Evolutionary conservation across 2,888 invertebrate species (phyloP).

Genomic region (Stenolophus ochropezus): DNA sequence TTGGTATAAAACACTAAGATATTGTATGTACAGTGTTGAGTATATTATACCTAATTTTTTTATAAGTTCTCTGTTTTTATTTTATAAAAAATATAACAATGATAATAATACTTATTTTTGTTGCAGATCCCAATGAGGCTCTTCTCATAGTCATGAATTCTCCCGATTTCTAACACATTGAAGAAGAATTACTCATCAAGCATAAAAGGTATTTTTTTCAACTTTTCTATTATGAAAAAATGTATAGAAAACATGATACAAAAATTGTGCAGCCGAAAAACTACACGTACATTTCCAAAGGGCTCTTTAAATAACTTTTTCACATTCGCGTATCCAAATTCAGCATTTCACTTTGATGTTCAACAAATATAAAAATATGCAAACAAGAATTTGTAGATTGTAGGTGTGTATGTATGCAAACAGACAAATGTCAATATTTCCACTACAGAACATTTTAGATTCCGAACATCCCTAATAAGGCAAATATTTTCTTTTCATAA

Average conservation of each 20-base stretch:
- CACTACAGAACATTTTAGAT: background rate
- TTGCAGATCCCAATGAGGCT: background rate
- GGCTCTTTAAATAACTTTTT: background rate
- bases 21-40: too few species aligned
- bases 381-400: slow-evolving; percentile 7
- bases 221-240: background rate
- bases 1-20: too few species aligned
- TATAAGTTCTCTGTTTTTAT: too few species aligned
- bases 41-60: too few species aligned
- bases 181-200: background rate
- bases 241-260: background rate
- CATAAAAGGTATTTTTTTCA: background rate
- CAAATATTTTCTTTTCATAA: background rate
- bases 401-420: background rate
- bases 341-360: slow-evolving; percentile 6
- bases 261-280: background rate
- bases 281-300: background rate
- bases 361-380: slow-evolving; percentile 30
- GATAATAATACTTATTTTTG: too few species aligned
- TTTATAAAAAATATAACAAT: too few species aligned
- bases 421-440: slow-evolving; percentile 5
- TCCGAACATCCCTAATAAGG: background rate
- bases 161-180: background rate
- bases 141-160: background rate
- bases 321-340: background rate